Evolutionary conservation across 2,888 invertebrate genomes (phyloP), one percentile per base, ranked within the genome.

Genomic region (Cyaniris semiargus): DNA sequence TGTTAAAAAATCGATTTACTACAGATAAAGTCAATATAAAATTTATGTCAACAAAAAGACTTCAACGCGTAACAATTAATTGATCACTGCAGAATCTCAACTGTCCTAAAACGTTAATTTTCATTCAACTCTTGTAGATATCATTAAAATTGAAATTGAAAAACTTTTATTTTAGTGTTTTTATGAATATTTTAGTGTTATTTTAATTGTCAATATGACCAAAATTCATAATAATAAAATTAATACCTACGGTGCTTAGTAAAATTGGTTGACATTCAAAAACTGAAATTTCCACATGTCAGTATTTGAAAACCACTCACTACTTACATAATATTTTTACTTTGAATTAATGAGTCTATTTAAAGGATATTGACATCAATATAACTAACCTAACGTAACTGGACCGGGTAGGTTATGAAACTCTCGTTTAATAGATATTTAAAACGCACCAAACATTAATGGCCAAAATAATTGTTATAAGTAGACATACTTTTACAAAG

Each of bases 31-130:
- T 58, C 48, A 44, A 76, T 70, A 76, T 76, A 79, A 78, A 76
- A 79, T 78, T 70, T 70, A 78, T 80, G 83, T 81, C 88, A 81
- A 87, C 87, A 82, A 92, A 92, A 93, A 93, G 93, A 93, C 88
- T 87, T 93, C 92, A 93, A 93, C 93, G 93, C 92, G 93, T 83
- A 82, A 76, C 78, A 76, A 77, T 79, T 74, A 48, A 56, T 75
- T 27, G 48, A 53, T 18, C 44, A 44, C n/a, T n/a, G n/a, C 27
- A n/a, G 4, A 66, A 66, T 66, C 27, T 66, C 27, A 23, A 10
- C 7, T 13, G 27, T 27, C 18, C 27, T 6, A 66, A 66, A 15
- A 15, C 27, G 27, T 27, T 66, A 2, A 58, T 58, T 21, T 58
- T 58, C 2, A 7, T 0, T 58, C 8, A 21, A n/a, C 6, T 58